Conservation (phyloP, 2,113 vertebrate genomes). For the Procavia capensis region DNA sequence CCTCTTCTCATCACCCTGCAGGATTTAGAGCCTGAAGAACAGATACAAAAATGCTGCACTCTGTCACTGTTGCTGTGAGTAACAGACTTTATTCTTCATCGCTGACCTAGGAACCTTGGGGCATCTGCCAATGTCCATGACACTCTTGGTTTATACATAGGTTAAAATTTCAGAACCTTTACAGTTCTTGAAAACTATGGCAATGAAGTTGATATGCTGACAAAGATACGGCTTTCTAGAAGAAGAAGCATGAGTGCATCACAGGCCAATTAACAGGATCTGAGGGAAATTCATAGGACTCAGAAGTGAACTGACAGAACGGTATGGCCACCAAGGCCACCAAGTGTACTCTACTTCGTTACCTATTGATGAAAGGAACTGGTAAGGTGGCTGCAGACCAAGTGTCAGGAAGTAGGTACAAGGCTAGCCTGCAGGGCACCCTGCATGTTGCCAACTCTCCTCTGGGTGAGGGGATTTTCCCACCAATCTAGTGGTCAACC, state of each 20-base stretch:
- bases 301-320: neutral
- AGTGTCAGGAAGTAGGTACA: constrained; percentile 8
- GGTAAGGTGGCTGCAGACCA: neutral
- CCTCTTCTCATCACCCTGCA: neutral
- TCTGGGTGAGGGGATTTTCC: neutral
- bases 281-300: neutral
- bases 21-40: neutral
- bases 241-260: neutral
- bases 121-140: neutral
- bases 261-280: neutral
- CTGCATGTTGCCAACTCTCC: neutral
- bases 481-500: neutral
- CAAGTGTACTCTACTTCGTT: neutral
- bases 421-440: neutral
- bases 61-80: neutral
- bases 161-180: neutral
- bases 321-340: neutral
- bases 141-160: neutral
- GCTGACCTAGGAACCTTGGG: neutral
- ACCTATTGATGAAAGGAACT: neutral
- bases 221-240: neutral
- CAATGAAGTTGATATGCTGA: neutral
- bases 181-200: neutral
- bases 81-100: neutral
- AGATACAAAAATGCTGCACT: neutral